These are phyloP conservation scores for Orius insidiosus DNA, from an alignment of 1,140 invertebrate species.

Conservation along the genomic window DNA sequence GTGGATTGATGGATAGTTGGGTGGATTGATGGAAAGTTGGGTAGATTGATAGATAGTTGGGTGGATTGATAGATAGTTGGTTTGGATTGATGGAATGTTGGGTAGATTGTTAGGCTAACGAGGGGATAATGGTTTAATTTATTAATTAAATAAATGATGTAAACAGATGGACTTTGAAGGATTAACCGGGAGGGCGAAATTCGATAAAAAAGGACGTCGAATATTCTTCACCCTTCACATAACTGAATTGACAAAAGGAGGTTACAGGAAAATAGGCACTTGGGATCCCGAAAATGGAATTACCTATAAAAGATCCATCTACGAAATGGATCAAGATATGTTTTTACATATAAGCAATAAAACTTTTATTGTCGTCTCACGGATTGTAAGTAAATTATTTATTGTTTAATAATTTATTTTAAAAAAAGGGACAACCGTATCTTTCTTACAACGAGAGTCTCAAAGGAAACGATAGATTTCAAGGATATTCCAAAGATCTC, in stretches of 20 bases:
- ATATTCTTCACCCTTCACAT: conserved; percentile 57
- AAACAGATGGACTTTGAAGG: conserved; percentile 40
- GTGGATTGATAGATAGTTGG: no score
- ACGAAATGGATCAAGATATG: conserved; percentile 27
- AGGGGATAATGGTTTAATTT: neutral
- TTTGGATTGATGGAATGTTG: neutral
- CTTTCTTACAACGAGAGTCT: conserved; percentile 14
- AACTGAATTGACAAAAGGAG: conserved; percentile 44
- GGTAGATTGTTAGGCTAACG: no score
- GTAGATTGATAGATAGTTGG: neutral
- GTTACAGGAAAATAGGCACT: conserved; percentile 38
- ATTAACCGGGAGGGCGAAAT: conserved; percentile 56
- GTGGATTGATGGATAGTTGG: no score
- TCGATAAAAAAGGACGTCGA: conserved; percentile 54
- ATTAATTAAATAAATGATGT: conserved; percentile 1
- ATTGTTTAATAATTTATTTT: neutral
- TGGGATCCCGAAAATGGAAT: conserved; percentile 39
- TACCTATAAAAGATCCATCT: conserved; percentile 25
- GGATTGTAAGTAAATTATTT: conserved; percentile 24
- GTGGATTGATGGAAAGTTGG: no score
- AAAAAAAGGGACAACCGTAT: conserved; percentile 7
- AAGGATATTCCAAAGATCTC: conserved; percentile 66
- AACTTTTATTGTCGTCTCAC: conserved; percentile 29
- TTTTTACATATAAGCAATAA: conserved; percentile 29
- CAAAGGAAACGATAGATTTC: conserved; percentile 41